phyloP scores from a whole-genome alignment of 1,140 invertebrate genomes.

The Notospermus geniculatus region DNA sequence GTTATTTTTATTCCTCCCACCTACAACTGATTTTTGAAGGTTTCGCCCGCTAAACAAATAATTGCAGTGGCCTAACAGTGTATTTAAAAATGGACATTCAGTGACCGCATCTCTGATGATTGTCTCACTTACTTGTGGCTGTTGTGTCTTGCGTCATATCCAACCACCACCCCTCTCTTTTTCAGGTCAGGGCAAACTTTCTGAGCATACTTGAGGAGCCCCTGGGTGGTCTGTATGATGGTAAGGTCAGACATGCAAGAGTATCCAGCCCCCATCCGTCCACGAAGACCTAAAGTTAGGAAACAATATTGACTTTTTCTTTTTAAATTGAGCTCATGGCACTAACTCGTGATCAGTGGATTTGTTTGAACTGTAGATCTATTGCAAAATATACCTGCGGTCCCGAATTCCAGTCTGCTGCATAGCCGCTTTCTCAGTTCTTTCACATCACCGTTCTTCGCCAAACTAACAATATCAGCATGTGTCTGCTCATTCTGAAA shows the following conservation, averaged over 20 bases:
- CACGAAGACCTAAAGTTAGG: conserved; percentile 69
- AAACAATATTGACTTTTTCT: too few species aligned
- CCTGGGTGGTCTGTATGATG: conserved; percentile 93
- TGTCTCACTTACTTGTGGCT: conserved; percentile 70
- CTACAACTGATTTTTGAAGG: too few species aligned
- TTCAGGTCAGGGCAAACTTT: conserved; percentile 57
- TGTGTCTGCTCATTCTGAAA: conserved; percentile 59
- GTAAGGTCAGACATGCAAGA: conserved; percentile 96
- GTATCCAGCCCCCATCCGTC: conserved; percentile 89
- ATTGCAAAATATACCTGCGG: conserved; percentile 64
- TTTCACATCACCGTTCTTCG: conserved; percentile 57
- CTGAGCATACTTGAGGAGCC: conserved; percentile 77
- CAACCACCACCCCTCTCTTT: conserved; percentile 73
- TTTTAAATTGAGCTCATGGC: too few species aligned
- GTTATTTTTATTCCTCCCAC: too few species aligned
- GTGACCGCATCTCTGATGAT: too few species aligned
- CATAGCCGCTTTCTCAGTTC: conserved; percentile 63
- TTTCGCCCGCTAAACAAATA: too few species aligned
- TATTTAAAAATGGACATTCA: too few species aligned
- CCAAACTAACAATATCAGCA: conserved; percentile 60
- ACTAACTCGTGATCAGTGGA: too few species aligned
- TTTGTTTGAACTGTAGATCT: too few species aligned
- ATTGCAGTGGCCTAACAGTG: too few species aligned
- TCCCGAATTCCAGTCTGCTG: conserved; percentile 77
- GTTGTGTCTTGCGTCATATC: conserved; percentile 93